Evolutionary conservation across 2,113 vertebrate species (phyloP).

Genomic region (Nycticorax nycticorax): DNA sequence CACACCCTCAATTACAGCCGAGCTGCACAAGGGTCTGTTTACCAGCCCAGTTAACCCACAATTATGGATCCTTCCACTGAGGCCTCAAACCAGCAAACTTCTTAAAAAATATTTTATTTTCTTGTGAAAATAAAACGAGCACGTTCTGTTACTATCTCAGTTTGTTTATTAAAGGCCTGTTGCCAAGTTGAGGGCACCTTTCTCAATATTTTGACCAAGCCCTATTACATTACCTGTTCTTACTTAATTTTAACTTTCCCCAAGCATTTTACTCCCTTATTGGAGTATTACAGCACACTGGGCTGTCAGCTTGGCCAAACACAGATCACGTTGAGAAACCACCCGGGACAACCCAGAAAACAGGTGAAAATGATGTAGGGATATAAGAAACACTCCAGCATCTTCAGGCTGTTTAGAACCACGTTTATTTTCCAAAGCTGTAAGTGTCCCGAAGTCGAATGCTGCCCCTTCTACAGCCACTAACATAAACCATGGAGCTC

Average conservation of each 20-base stretch:
- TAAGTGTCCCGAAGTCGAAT: not conserved
- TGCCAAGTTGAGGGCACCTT: not conserved
- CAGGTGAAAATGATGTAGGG: not conserved
- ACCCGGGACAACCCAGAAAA: not conserved
- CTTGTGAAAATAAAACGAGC: not conserved
- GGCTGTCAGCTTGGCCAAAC: not conserved
- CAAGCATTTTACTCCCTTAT: not conserved
- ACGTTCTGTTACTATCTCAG: slow-evolving; percentile 35
- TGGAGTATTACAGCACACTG: rapidly evolving
- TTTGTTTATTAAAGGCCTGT: not conserved
- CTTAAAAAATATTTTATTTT: slow-evolving; percentile 14
- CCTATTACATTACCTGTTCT: not conserved
- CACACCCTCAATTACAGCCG: slow-evolving; percentile 63
- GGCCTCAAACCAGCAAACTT: slow-evolving; percentile 47
- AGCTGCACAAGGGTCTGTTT: slow-evolving; percentile 55
- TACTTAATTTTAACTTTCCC: not conserved
- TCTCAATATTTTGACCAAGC: not conserved
- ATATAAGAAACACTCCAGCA: not conserved
- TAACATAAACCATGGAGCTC: not conserved
- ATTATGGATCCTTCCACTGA: slow-evolving; percentile 62
- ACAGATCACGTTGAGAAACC: rapidly evolving
- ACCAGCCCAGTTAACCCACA: slow-evolving; percentile 39
- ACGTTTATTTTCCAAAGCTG: not conserved
- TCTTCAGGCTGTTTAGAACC: not conserved
- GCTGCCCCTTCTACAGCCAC: not conserved